A percentile compares a stretch with the other conserved stretches of the same genome.
Evolutionary conservation across 2,888 invertebrate species (phyloP).

Genomic region (Thera britannica): DNA sequence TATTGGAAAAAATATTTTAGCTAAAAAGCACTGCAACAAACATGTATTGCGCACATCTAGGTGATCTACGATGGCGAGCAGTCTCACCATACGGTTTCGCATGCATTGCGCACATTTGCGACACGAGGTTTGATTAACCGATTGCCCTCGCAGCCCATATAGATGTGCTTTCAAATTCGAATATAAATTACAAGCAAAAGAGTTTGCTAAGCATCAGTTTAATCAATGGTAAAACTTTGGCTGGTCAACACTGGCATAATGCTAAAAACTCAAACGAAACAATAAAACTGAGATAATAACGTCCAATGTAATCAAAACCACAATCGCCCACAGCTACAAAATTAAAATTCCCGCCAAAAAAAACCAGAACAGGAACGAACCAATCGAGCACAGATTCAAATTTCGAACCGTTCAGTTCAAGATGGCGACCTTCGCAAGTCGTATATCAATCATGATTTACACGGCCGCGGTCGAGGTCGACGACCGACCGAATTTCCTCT

Average conservation of each 20-base stretch:
- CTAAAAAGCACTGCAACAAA: too few relatives aligned
- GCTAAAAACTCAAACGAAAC: conserved; percentile 13
- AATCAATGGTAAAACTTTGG: neutral
- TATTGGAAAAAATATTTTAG: too few relatives aligned
- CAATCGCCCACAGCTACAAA: conserved; percentile 29
- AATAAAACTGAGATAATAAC: conserved; percentile 32
- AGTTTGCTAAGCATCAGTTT: neutral
- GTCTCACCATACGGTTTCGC: too few relatives aligned
- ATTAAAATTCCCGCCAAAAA: conserved; percentile 41
- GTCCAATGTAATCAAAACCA: conserved; percentile 36
- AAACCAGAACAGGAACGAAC: conserved; percentile 51
- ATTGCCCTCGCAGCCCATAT: too few relatives aligned
- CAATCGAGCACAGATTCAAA: conserved; percentile 78
- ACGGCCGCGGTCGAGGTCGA: conserved; percentile 78
- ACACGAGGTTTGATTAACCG: too few relatives aligned
- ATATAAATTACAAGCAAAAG: neutral
- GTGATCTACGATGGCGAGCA: too few relatives aligned
- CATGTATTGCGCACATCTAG: too few relatives aligned
- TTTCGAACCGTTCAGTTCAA: conserved; percentile 77
- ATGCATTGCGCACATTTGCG: too few relatives aligned
- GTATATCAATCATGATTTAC: conserved; percentile 83
- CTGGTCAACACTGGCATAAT: neutral
- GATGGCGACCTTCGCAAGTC: conserved; percentile 82
- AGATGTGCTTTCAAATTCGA: too few relatives aligned
- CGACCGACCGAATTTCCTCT: conserved; percentile 83